Conservation (phyloP, 2,888 invertebrate species). For the Geophilus truncorum region DNA sequence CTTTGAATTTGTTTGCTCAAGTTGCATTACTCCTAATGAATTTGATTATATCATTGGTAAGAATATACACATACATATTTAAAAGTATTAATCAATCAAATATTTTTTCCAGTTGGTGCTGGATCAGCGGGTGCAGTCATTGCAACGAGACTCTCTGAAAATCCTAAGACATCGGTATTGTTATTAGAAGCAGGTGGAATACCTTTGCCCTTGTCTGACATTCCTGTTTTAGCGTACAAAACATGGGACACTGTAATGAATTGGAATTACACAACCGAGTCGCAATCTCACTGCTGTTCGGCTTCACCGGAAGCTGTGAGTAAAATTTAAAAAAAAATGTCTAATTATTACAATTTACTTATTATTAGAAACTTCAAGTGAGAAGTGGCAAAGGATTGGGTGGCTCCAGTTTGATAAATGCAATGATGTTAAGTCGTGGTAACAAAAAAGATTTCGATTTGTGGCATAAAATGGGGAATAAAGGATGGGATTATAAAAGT, state of each 20-base stretch:
- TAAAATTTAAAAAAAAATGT: neutral
- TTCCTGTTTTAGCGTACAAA: neutral
- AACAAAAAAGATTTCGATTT: neutral
- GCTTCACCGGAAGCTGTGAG: neutral
- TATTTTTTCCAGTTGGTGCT: neutral
- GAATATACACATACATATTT: neutral
- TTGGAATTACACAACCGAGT: neutral
- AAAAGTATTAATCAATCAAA: neutral
- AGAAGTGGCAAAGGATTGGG: constrained; percentile 15
- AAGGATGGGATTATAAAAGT: neutral
- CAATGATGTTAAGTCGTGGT: neutral
- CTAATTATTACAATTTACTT: neutral
- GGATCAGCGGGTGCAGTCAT: neutral
- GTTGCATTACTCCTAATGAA: no score
- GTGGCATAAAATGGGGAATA: neutral
- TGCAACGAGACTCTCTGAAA: neutral
- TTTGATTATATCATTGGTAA: neutral
- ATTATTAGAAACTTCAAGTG: neutral
- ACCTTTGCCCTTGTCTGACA: neutral
- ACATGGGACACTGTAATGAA: neutral
- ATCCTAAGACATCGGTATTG: neutral
- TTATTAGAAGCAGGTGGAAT: neutral
- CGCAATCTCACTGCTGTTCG: neutral
- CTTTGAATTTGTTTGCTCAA: no score
- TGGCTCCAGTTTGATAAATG: neutral